phyloP scores from a whole-genome alignment of 2,888 invertebrate species.

The Meiosimyza decipiens region DNA sequence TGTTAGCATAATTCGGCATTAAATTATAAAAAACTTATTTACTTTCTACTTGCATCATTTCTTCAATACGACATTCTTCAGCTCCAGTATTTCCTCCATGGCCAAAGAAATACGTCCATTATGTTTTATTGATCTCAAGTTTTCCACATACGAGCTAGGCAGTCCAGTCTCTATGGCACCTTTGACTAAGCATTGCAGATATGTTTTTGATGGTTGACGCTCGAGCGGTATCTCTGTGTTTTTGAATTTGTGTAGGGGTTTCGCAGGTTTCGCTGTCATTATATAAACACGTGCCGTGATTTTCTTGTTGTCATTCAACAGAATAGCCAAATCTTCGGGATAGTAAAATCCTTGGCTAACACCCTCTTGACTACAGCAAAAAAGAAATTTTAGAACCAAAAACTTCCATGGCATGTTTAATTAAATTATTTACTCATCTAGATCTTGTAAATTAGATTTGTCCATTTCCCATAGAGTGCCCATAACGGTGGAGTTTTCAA shows the following conservation, averaged over 20 bases:
- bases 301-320: not conserved
- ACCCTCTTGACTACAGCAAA: slow-evolving; percentile 43
- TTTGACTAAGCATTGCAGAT: slow-evolving; percentile 68
- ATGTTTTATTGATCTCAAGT: slow-evolving; percentile 76
- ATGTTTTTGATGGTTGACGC: slow-evolving; percentile 81
- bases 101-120: slow-evolving; percentile 75
- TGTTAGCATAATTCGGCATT: too few relatives aligned
- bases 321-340: slow-evolving; percentile 22
- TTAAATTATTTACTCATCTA: slow-evolving; percentile 73
- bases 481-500: slow-evolving; percentile 38
- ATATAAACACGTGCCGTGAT: slow-evolving; percentile 76
- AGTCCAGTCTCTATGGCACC: slow-evolving; percentile 63
- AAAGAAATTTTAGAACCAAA: too few relatives aligned
- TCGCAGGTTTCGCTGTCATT: too few relatives aligned
- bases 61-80: slow-evolving; percentile 49
- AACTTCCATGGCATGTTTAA: too few relatives aligned
- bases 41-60: too few relatives aligned
- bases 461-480: slow-evolving; percentile 84
- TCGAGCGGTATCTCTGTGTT: slow-evolving; percentile 71
- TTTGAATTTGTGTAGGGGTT: slow-evolving; percentile 67
- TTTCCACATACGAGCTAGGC: slow-evolving; percentile 71
- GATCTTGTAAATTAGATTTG: slow-evolving; percentile 71
- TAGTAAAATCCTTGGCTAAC: slow-evolving; percentile 44
- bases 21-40: too few relatives aligned
- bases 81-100: slow-evolving; percentile 64